Evolutionary conservation across 2,888 invertebrate species (phyloP).

Genomic region (Adelphocoris suturalis): DNA sequence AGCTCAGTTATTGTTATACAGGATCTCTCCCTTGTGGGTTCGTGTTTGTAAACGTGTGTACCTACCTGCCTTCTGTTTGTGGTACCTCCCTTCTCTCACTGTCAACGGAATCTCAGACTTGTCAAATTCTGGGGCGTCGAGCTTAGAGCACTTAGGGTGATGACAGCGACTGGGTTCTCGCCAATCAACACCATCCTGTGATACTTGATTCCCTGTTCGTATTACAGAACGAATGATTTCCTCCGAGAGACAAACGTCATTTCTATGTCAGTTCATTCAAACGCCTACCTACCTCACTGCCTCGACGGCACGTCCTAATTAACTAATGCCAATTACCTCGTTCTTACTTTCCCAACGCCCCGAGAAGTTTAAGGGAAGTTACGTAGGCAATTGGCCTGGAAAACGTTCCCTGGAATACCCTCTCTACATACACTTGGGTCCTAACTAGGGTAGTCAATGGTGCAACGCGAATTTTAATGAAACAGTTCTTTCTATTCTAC

Average conservation of each 20-base stretch:
- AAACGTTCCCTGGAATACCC: too few relatives aligned
- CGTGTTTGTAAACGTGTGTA: neutral
- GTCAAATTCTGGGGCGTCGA: neutral
- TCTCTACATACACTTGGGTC: too few relatives aligned
- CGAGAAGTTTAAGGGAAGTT: too few relatives aligned
- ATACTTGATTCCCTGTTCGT: neutral
- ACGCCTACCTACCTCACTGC: too few relatives aligned
- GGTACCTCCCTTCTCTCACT: neutral
- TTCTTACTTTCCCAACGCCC: too few relatives aligned
- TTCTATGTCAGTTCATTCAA: neutral
- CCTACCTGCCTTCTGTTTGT: neutral
- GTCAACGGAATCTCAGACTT: neutral
- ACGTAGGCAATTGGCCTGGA: too few relatives aligned
- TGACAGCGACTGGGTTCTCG: neutral
- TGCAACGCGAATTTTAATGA: too few relatives aligned
- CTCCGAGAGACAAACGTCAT: neutral
- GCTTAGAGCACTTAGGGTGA: neutral
- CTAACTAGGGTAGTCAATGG: too few relatives aligned
- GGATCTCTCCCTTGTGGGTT: neutral
- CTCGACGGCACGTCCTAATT: too few relatives aligned
- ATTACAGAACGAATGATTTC: neutral
- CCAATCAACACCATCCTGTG: neutral
- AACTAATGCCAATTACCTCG: too few relatives aligned
- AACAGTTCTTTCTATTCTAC: too few relatives aligned
- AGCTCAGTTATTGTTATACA: constrained; percentile 21